A percentile compares a stretch with the other conserved stretches of the same genome.
Evolutionary conservation across 2,888 invertebrate species (phyloP).

Genomic region (Gisinianus flammeolus): DNA sequence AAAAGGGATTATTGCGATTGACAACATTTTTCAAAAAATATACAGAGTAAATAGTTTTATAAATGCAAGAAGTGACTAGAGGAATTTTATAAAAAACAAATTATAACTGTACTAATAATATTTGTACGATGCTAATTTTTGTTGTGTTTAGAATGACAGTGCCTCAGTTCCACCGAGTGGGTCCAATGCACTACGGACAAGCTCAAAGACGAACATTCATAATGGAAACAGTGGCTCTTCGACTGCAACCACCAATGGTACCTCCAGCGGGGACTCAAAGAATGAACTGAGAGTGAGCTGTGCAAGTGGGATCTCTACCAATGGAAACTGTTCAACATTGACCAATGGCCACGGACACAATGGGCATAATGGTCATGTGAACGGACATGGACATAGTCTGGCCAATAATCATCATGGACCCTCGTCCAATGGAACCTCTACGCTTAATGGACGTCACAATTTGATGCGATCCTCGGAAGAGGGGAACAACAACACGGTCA

Average conservation of each 20-base stretch:
- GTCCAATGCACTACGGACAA: constrained; percentile 57
- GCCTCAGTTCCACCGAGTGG: constrained; percentile 57
- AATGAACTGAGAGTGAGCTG: constrained; percentile 57
- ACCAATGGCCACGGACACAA: constrained; percentile 46
- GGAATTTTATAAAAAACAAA: neutral
- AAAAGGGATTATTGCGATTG: no score
- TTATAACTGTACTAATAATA: constrained; percentile 3
- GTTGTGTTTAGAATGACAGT: constrained; percentile 54
- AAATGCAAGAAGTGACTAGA: no score
- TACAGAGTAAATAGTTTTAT: no score
- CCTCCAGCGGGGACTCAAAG: constrained; percentile 57
- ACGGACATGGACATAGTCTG: constrained; percentile 55
- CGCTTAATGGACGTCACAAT: constrained; percentile 56
- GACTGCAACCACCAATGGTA: constrained; percentile 55
- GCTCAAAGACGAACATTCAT: constrained; percentile 58
- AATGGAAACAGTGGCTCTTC: constrained; percentile 55
- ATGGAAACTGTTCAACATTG: constrained; percentile 56
- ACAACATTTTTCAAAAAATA: no score
- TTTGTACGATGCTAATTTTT: constrained; percentile 6
- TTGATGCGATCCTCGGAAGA: constrained; percentile 50
- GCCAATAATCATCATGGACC: constrained; percentile 57
- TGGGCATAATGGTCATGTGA: constrained; percentile 51
- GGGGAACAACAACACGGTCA: constrained; percentile 58
- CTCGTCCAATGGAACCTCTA: constrained; percentile 52
- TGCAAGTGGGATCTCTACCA: constrained; percentile 57